Evolutionary conservation across 2,797 vertebrate species (phyloP).

Genomic region (Falco rusticolus): DNA sequence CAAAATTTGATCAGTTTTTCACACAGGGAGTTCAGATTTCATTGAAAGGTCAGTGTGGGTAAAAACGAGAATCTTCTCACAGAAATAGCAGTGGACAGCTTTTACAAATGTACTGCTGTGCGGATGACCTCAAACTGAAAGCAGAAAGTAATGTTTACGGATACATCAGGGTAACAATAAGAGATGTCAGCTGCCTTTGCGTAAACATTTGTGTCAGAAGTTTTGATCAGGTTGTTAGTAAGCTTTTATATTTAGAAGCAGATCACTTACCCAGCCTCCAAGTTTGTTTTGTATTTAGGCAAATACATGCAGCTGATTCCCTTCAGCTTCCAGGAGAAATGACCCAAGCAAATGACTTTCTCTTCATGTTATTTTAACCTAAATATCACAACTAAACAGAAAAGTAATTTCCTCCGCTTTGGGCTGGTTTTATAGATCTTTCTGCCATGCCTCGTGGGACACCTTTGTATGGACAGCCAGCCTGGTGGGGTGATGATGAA

Average conservation of each 20-base stretch:
- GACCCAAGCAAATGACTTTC: neutral
- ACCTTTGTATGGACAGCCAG: conserved; percentile 95
- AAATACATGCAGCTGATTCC: neutral
- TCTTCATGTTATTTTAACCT: neutral
- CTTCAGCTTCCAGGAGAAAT: conserved; percentile 3
- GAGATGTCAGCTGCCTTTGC: neutral
- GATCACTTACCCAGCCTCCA: conserved; percentile 29
- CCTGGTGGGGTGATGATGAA: conserved; percentile 99
- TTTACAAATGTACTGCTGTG: neutral
- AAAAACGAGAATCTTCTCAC: conserved; percentile 29
- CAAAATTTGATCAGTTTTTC: conserved; percentile 55
- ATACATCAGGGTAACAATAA: neutral
- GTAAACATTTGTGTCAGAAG: neutral
- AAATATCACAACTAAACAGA: neutral
- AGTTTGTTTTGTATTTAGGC: conserved; percentile 45
- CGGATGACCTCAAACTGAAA: neutral
- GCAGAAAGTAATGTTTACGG: conserved; percentile 17
- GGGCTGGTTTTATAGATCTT: conserved; percentile 76
- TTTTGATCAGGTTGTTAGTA: conserved; percentile 41
- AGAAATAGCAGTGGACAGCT: neutral
- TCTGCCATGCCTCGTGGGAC: conserved; percentile 92
- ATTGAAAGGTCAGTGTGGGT: conserved; percentile 8
- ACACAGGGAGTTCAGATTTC: conserved; percentile 48
- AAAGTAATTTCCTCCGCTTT: conserved; percentile 13
- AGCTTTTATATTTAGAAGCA: conserved; percentile 58